Evolutionary conservation across 2,797 vertebrate genomes (phyloP).

Genomic region (Etheostoma nigrum): DNA sequence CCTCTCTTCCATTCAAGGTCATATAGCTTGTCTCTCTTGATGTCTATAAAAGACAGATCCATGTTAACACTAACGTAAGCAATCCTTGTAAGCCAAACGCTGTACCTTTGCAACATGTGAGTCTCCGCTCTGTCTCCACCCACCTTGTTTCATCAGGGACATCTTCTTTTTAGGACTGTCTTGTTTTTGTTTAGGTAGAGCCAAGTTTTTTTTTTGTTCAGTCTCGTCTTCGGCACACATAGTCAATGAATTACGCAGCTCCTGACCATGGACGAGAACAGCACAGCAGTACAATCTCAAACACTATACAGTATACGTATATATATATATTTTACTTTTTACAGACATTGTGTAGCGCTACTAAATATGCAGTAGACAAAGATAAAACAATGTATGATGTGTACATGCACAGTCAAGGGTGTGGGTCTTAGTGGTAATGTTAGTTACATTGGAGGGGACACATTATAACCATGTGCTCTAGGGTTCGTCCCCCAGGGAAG

Average conservation of each 20-base stretch:
- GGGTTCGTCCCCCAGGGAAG: too few relatives aligned
- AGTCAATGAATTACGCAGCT: constrained; percentile 73
- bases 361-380: too few relatives aligned
- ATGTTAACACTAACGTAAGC: neutral
- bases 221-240: constrained; percentile 81
- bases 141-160: constrained; percentile 76
- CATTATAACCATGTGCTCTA: too few relatives aligned
- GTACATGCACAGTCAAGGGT: too few relatives aligned
- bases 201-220: constrained; percentile 36
- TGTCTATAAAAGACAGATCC: constrained; percentile 70
- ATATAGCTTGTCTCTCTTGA: constrained; percentile 71
- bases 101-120: too few relatives aligned
- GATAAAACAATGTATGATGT: too few relatives aligned
- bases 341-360: too few relatives aligned
- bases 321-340: too few relatives aligned
- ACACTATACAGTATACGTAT: too few relatives aligned
- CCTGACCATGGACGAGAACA: constrained; percentile 63
- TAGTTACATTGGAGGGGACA: too few relatives aligned
- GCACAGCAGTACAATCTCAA: neutral
- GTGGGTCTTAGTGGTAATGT: too few relatives aligned
- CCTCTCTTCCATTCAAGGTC: constrained; percentile 84
- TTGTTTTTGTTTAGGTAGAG: neutral
- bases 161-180: constrained; percentile 67
- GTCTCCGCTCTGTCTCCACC: neutral
- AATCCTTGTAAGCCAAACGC: neutral